Base-by-base conservation (phyloP, 2,113 vertebrate genomes). In the Meriones unguiculatus region DNA sequence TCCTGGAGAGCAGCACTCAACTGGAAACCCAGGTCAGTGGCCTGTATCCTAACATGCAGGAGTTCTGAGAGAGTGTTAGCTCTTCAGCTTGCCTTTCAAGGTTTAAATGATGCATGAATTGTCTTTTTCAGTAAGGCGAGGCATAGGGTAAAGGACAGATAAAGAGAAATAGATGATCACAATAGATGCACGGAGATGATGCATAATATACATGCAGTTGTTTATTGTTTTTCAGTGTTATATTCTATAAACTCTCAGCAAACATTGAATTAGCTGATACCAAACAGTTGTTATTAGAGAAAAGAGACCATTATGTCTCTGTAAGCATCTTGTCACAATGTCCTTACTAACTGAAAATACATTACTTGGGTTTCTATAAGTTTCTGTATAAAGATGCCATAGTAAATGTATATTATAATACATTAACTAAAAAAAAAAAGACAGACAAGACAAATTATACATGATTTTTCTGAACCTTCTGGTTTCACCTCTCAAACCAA, bases 301-400 rank as follows among this genome's bases (percentile, higher is more conserved):
- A 92, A 76, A 81, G 54, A 72, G 14, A 88, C 32, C 18, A 30
- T 30, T 88, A 54, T 2, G 1, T 80, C 57, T 14, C 41, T 35
- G 5, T 65, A 75, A 87, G 12, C 0, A 20, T 62, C 38, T 88
- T 7, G 25, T 70, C n/a, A 73, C 7, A 65, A 46, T 87, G 64
- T 57, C 95, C 91, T 95, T 25, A 92, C 88, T 35, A 95, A 50
- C 28, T 0, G 12, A 87, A 67, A 87, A 80, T 54, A 84, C 28
- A 32, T 80, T 84, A n/a, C 14, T 28, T 91, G 20, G 12, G 14
- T 91, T 80, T 80, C 32, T 87, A 32, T 94, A 72, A 54, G 10
- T 52, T 93, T 92, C 35, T 90, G 15, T 50, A 80, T 70, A 76
- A 85, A 86, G 28, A 35, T 13, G 75, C 4, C 2, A 18, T 78